phyloP scores from a whole-genome alignment of 2,113 vertebrate species.

The Callocephalon fimbriatum region DNA sequence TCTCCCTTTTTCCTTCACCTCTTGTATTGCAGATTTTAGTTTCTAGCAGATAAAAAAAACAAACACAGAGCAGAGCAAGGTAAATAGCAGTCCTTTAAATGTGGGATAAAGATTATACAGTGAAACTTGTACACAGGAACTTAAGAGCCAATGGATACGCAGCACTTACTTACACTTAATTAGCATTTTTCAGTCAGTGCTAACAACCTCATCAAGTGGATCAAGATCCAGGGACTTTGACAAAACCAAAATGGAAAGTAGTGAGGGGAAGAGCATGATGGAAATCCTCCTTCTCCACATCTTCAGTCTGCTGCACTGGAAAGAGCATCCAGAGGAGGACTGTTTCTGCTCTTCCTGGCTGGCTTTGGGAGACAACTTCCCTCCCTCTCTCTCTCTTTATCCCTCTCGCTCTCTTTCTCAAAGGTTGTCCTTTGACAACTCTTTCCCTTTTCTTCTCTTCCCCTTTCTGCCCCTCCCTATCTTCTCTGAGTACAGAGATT shows the following conservation, averaged over 20 bases:
- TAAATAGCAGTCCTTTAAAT: background rate
- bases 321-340: background rate
- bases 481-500: background rate
- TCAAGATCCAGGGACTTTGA: background rate
- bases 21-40: background rate
- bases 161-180: background rate
- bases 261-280: background rate
- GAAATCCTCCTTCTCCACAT: background rate
- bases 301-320: background rate
- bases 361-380: background rate
- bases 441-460: background rate
- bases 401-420: background rate
- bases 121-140: background rate
- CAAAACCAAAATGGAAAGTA: background rate
- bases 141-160: background rate
- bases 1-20: background rate
- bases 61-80: background rate
- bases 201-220: background rate
- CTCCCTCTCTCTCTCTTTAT: background rate
- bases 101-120: background rate
- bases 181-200: background rate
- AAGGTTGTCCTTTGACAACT: background rate
- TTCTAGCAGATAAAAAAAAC: background rate
- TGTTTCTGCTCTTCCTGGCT: background rate
- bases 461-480: background rate